These are phyloP conservation scores for Catostylus mosaicus DNA, from an alignment of 30 jellyfish, hydroid and myxozoan species.

Conservation along the genomic window DNA sequence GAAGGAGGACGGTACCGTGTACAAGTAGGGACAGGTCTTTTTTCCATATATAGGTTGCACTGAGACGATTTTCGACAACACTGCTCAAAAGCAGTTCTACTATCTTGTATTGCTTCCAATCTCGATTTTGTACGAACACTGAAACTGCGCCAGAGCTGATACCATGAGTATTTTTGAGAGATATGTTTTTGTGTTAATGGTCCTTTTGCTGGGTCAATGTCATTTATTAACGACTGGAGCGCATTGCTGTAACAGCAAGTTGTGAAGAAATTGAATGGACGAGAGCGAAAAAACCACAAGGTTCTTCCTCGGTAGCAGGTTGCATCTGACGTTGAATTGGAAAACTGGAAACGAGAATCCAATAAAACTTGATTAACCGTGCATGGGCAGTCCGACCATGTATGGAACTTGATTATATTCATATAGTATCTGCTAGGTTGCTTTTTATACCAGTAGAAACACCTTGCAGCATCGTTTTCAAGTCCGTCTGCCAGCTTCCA, in stretches of 20 bases:
- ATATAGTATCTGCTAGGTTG: background rate
- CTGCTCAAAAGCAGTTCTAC: background rate
- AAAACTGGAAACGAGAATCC: conserved; percentile 8
- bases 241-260: background rate
- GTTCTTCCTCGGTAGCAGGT: conserved; percentile 3
- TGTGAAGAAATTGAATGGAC: background rate
- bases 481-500: conserved; percentile 18
- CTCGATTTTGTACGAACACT: background rate
- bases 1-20: conserved; percentile 14
- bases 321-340: background rate
- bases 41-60: background rate
- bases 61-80: conserved; percentile 1
- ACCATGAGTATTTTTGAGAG: background rate
- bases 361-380: conserved; percentile 3
- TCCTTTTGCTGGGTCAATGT: background rate
- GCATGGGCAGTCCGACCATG: conserved; percentile 28
- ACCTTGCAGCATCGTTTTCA: conserved; percentile 13
- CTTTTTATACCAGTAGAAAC: conserved; percentile 16
- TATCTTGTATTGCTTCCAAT: background rate
- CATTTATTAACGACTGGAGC: background rate
- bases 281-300: background rate
- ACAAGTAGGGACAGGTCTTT: conserved; percentile 22
- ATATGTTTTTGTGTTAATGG: background rate
- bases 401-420: background rate
- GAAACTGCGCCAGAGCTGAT: background rate